Evolutionary conservation across 2,888 invertebrate species (phyloP), one percentile per base, ranked within the genome.

Genomic region (Cantharis lateralis): DNA sequence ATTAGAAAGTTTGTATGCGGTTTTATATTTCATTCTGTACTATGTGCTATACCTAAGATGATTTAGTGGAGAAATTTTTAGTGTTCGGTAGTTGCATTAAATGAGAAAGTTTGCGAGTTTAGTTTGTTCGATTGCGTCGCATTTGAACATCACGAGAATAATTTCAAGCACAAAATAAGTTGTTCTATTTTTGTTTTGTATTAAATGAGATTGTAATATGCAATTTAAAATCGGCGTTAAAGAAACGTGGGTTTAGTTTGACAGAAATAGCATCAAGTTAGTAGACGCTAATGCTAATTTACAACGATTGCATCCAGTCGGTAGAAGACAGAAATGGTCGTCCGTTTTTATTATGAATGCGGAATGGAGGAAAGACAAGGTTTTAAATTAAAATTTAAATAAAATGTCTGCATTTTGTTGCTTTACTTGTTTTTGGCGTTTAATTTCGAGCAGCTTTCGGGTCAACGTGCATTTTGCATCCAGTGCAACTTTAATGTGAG

Each of bases 221-320:
- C 72, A 79, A 79, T 79, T 79, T 79, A 77, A 76, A 79, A 79
- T 76, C 77, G 75, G 80, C 74, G 70, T 78, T 75, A 80, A 81
- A 81, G 82, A 82, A 83, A 82, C 86, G 87, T 87, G 86, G 87
- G 87, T 83, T 87, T 86, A 85, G 85, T 84, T 85, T 86, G 87
- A 88, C 87, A 86, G 87, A 87, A 87, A 87, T 87, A 86, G 86
- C 87, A 86, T 85, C 83, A 85, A 86, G 86, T 87, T 86, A 87
- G 87, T 85, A 83, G 87, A 88, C 87, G 86, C 86, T 88, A 87
- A 88, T 87, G 87, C 87, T 87, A 87, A 88, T 88, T 88, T 88
- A 88, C 87, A 87, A 84, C 87, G 87, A 87, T 87, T 87, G 87
- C 86, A 86, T 86, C 84, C 84, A 83, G 83, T 84, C 84, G 81